A percentile compares a stretch with the other conserved stretches of the same genome.
phyloP scores from a whole-genome alignment of 2,888 invertebrate species.

The Coronaproctus castanopsis region DNA sequence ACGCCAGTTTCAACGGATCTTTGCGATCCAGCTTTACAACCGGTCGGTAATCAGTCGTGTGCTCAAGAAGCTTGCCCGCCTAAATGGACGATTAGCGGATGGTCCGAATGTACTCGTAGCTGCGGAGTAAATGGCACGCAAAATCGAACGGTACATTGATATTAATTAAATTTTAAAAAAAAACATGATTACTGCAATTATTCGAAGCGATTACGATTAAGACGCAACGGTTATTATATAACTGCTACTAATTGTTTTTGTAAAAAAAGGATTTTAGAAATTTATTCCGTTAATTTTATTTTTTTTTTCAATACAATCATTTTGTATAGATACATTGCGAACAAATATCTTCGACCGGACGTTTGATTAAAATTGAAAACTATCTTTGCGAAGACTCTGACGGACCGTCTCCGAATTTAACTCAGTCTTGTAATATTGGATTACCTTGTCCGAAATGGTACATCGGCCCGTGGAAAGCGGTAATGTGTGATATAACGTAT shows the following conservation, averaged over 20 bases:
- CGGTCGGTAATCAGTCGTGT: conserved; percentile 48
- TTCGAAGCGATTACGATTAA: conserved; percentile 15
- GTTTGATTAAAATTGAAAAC: conserved; percentile 49
- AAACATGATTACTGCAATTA: too few species aligned
- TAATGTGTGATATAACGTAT: too few species aligned
- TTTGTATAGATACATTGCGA: conserved; percentile 47
- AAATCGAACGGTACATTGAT: conserved; percentile 32
- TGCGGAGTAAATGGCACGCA: conserved; percentile 59
- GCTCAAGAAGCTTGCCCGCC: conserved; percentile 56
- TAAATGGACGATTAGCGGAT: conserved; percentile 54
- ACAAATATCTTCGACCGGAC: conserved; percentile 51
- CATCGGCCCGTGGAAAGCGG: conserved; percentile 73
- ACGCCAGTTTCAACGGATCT: conserved; percentile 49
- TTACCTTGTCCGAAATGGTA: conserved; percentile 71
- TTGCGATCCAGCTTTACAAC: conserved; percentile 58
- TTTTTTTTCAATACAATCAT: too few species aligned
- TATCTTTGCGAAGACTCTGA: conserved; percentile 44
- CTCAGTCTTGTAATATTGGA: conserved; percentile 53
- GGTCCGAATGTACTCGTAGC: conserved; percentile 61
- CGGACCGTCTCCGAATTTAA: conserved; percentile 46
- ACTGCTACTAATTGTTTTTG: too few species aligned
- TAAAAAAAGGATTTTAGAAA: too few species aligned
- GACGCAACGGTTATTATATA: conserved; percentile 2
- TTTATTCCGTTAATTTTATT: too few species aligned
- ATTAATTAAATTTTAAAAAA: too few species aligned